phyloP scores from a whole-genome alignment of 1,140 invertebrate species.

The Drosophila simulans region DNA sequence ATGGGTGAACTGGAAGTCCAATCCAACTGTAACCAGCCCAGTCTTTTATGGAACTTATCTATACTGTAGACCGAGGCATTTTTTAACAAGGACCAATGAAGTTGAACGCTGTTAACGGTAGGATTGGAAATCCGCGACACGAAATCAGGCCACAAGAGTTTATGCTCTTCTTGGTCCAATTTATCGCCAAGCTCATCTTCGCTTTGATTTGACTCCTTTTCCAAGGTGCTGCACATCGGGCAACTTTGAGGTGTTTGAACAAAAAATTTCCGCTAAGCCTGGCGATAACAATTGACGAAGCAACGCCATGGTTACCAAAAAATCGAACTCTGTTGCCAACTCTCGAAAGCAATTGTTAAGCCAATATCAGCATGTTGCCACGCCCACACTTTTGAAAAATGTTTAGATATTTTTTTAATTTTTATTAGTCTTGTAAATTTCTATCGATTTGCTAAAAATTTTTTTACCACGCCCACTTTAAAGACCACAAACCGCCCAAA shows the following conservation, averaged over 20 bases:
- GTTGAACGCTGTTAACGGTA: constrained; percentile 56
- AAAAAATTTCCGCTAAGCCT: neutral
- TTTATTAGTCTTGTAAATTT: too few relatives aligned
- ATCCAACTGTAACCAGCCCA: constrained; percentile 68
- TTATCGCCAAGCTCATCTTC: constrained; percentile 36
- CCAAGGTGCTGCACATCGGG: neutral
- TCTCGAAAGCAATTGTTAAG: too few relatives aligned
- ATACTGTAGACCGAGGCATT: constrained; percentile 62
- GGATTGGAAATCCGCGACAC: constrained; percentile 42
- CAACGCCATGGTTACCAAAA: constrained; percentile 13
- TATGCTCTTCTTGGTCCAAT: neutral
- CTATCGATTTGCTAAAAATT: too few relatives aligned
- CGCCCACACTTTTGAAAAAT: too few relatives aligned
- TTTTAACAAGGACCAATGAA: constrained; percentile 57
- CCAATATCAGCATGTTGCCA: too few relatives aligned
- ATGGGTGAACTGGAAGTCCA: constrained; percentile 53
- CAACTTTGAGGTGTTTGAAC: neutral
- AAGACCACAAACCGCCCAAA: too few relatives aligned
- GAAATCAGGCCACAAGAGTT: constrained; percentile 48
- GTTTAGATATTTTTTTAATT: too few relatives aligned
- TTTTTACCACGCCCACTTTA: too few relatives aligned
- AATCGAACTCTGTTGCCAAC: too few relatives aligned
- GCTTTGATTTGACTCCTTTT: neutral
- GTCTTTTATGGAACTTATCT: constrained; percentile 58
- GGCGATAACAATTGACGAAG: neutral